Evolutionary conservation across 1,140 invertebrate genomes (phyloP).

Genomic region (Tetragonula clypearis): DNA sequence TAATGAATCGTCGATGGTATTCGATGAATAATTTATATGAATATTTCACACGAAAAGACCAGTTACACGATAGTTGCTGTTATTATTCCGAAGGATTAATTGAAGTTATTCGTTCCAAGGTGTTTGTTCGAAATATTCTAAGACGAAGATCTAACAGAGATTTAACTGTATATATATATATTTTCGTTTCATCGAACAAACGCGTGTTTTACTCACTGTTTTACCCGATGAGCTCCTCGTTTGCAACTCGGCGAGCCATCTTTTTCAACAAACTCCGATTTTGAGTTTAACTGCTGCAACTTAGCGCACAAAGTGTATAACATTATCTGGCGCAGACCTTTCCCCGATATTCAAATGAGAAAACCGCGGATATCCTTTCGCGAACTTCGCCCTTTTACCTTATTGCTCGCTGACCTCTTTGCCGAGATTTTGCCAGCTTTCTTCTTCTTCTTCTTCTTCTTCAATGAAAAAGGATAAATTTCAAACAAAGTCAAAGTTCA

Average conservation of each 20-base stretch:
- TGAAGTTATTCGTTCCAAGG: too few species aligned
- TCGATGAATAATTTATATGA: too few species aligned
- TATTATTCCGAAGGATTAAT: too few species aligned
- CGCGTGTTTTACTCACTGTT: neutral
- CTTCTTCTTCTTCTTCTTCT: neutral
- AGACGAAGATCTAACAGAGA: too few species aligned
- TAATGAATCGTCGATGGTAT: too few species aligned
- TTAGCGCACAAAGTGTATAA: neutral
- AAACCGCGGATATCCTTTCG: slow-evolving; percentile 39
- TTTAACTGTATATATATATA: too few species aligned
- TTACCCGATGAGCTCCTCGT: neutral
- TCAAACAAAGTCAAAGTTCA: too few species aligned
- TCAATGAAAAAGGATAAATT: too few species aligned
- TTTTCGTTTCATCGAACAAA: neutral
- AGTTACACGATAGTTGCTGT: too few species aligned
- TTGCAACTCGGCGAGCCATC: neutral
- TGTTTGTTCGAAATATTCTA: too few species aligned
- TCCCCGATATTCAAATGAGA: slow-evolving; percentile 47
- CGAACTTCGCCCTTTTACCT: slow-evolving; percentile 8
- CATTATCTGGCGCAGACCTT: neutral
- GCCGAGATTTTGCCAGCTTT: neutral
- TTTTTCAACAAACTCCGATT: neutral
- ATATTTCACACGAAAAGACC: too few species aligned
- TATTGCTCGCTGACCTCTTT: neutral
- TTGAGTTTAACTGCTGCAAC: neutral